phyloP scores from a whole-genome alignment of 2,797 vertebrate genomes.

The Gymnocypris eckloni region DNA sequence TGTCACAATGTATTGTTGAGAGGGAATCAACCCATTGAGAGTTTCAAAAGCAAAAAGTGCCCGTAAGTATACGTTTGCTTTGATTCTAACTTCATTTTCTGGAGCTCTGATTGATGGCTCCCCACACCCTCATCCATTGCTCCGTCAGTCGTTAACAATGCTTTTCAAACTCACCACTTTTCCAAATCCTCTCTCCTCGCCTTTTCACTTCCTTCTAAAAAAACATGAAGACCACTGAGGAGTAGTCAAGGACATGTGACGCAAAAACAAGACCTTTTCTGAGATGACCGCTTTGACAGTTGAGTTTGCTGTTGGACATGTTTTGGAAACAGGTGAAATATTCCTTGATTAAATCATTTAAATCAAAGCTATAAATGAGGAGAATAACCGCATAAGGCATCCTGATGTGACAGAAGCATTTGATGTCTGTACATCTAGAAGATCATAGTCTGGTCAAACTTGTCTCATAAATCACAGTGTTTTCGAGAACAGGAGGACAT shows the following conservation, averaged over 20 bases:
- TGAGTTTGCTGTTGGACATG: not conserved
- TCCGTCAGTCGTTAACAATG: conserved; percentile 74
- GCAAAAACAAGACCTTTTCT: conserved; percentile 31
- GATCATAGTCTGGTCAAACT: not conserved
- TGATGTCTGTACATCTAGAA: not conserved
- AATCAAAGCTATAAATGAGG: not conserved
- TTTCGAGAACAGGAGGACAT: not conserved
- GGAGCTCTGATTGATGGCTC: conserved; percentile 75
- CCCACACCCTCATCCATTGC: conserved; percentile 71
- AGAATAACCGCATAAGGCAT: not conserved
- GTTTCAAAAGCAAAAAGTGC: conserved; percentile 59
- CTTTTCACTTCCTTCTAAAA: conserved; percentile 60
- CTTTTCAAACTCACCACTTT: conserved; percentile 72
- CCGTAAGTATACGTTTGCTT: conserved; percentile 70
- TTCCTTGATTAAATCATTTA: not conserved
- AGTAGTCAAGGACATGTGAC: conserved; percentile 59
- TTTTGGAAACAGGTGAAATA: conserved; percentile 1
- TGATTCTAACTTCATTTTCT: conserved; percentile 68
- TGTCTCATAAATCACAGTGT: conserved; percentile 9
- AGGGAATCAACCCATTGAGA: conserved; percentile 65
- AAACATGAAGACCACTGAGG: conserved; percentile 59
- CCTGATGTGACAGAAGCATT: not conserved
- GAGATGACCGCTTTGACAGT: not conserved
- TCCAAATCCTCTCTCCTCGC: conserved; percentile 63
- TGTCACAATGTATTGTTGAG: conserved; percentile 53